Percentiles rank a stretch among this genome's conserved stretches.
These are phyloP conservation scores for Eupithecia exiguata DNA, from an alignment of 2,888 invertebrate genomes.

Conservation along the genomic window DNA sequence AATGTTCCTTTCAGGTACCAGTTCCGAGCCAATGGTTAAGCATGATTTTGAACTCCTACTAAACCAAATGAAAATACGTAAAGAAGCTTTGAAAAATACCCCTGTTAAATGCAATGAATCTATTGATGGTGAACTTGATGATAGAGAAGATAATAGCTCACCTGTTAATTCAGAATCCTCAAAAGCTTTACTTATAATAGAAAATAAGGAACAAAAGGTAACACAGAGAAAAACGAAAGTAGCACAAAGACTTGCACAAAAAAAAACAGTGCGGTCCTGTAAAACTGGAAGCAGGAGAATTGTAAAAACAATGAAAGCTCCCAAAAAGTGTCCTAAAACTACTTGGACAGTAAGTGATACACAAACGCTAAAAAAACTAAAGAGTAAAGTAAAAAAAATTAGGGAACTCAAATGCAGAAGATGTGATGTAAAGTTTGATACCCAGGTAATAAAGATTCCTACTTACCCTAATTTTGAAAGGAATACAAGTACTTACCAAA, in stretches of 20 bases:
- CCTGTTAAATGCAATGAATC: conserved; percentile 25
- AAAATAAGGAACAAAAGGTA: background rate
- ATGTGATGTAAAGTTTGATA: conserved; percentile 46
- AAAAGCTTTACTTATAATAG: background rate
- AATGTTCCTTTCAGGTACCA: conserved; percentile 18
- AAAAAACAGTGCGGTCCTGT: conserved; percentile 17
- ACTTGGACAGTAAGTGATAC: conserved; percentile 19
- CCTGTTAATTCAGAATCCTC: conserved; percentile 5
- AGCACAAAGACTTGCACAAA: conserved; percentile 13
- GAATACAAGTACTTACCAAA: background rate
- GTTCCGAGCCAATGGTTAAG: conserved; percentile 37
- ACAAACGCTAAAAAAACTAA: conserved; percentile 15
- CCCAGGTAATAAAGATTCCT: conserved; percentile 38
- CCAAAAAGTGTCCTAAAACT: conserved; percentile 16
- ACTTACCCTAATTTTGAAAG: background rate
- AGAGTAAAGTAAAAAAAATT: conserved; percentile 25
- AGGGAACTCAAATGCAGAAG: conserved; percentile 40
- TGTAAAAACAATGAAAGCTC: conserved; percentile 23
- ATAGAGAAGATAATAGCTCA: conserved; percentile 11
- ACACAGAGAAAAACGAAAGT: conserved; percentile 17
- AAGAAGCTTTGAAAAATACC: conserved; percentile 17
- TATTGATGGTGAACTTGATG: conserved; percentile 22
- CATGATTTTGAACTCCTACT: conserved; percentile 46
- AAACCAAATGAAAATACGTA: conserved; percentile 43
- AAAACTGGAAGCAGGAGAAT: conserved; percentile 20